A percentile compares a stretch with the other conserved stretches of the same genome.
phyloP scores from a whole-genome alignment of 2,888 invertebrate genomes.

The Osedax frankpressi region DNA sequence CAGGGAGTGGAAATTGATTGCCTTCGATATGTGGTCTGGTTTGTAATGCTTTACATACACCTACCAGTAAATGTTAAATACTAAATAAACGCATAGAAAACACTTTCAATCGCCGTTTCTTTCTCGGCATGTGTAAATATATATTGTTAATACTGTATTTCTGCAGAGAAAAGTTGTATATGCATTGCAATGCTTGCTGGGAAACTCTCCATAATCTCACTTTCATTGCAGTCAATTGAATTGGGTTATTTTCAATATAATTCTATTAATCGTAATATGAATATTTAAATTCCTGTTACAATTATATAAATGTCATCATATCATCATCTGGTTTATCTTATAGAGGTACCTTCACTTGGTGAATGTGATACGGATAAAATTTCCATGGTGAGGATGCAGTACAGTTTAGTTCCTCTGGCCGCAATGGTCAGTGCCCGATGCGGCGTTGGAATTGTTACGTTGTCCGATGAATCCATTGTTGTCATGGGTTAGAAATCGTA shows the following conservation, averaged over 20 bases:
- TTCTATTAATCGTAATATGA: no score
- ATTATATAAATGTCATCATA: not conserved
- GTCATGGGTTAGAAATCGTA: not conserved
- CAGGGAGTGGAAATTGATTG: slow-evolving; percentile 7
- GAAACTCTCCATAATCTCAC: slow-evolving; percentile 54
- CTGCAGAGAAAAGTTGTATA: slow-evolving; percentile 43
- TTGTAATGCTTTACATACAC: not conserved
- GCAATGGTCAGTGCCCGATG: not conserved
- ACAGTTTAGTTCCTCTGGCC: not conserved
- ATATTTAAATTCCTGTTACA: not conserved
- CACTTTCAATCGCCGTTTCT: no score
- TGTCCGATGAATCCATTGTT: not conserved
- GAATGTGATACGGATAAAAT: not conserved
- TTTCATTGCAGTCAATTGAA: slow-evolving; percentile 33
- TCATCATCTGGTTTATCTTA: not conserved
- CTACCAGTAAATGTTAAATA: not conserved
- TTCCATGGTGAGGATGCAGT: not conserved
- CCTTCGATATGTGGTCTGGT: slow-evolving; percentile 6
- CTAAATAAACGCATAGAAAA: no score
- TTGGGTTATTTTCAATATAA: no score
- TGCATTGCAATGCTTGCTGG: slow-evolving; percentile 57
- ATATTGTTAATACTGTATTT: no score
- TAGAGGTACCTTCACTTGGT: not conserved
- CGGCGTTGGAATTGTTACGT: not conserved
- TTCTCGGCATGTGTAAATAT: no score